Conservation (phyloP, 64 coral and sea anemone genomes). For the Cladopsammia gracilis region DNA sequence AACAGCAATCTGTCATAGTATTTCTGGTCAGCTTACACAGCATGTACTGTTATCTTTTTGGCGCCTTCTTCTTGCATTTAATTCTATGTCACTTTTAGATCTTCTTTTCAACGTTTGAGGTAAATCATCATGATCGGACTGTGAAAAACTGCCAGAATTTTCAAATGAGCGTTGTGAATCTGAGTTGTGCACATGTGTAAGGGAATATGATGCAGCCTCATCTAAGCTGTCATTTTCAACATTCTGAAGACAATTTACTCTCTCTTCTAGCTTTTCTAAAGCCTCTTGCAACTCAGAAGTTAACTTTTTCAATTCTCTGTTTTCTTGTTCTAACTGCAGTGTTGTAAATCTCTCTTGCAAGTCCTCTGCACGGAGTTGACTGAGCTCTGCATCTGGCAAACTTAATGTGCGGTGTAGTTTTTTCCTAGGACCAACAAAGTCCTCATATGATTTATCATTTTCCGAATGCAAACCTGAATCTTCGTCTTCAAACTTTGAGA, state of each 20-base stretch:
- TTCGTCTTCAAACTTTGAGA: constrained; percentile 76
- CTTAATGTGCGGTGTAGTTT: constrained; percentile 96
- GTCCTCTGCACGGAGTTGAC: constrained; percentile 85
- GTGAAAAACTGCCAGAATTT: background rate
- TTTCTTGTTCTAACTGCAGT: constrained; percentile 97
- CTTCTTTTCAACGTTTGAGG: constrained; percentile 31
- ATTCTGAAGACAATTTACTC: constrained; percentile 70
- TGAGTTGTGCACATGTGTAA: background rate
- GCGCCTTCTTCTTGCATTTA: constrained; percentile 3
- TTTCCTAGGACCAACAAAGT: constrained; percentile 71
- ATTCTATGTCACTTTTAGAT: constrained; percentile 39
- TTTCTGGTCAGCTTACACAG: constrained; percentile 32
- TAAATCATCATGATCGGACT: background rate
- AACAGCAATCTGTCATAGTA: background rate
- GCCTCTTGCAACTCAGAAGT: constrained; percentile 92
- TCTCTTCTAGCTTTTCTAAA: constrained; percentile 93
- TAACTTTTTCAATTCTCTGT: constrained; percentile 91
- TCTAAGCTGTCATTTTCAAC: constrained; percentile 89
- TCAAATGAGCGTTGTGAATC: constrained; percentile 6
- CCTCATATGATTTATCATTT: constrained; percentile 94
- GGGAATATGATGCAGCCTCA: constrained; percentile 53
- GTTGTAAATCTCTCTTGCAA: constrained; percentile 91
- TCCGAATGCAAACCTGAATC: constrained; percentile 95
- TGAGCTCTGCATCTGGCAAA: constrained; percentile 96
- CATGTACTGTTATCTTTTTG: constrained; percentile 30